These are phyloP conservation scores for Bombus affinis DNA, from an alignment of 1,140 invertebrate species.

Conservation along the genomic window DNA sequence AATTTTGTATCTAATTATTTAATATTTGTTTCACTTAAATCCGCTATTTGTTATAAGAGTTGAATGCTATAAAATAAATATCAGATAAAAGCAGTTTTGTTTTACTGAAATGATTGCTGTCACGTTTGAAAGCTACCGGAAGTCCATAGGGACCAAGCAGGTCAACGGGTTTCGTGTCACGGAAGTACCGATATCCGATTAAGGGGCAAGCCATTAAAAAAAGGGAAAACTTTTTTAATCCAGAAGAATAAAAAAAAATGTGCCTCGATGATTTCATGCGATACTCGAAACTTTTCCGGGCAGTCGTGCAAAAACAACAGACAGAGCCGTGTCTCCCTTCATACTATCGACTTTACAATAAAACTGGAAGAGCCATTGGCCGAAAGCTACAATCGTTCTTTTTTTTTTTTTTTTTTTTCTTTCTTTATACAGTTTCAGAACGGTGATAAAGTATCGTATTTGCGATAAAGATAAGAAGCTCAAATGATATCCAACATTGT, in stretches of 20 bases:
- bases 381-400: slow-evolving; percentile 6
- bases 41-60: background rate
- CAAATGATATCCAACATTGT: background rate
- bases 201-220: background rate
- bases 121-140: background rate
- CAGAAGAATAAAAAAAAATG: background rate
- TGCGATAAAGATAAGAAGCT: slow-evolving; percentile 13
- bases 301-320: background rate
- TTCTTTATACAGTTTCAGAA: background rate
- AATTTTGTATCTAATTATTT: background rate
- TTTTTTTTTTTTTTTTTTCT: background rate
- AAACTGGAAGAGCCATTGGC: slow-evolving; percentile 27
- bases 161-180: slow-evolving; percentile 37
- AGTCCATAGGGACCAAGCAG: background rate
- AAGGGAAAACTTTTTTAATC: background rate
- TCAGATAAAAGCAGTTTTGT: background rate
- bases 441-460: too few species aligned
- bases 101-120: background rate
- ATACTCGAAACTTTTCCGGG: background rate
- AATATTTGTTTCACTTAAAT: background rate
- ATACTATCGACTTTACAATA: slow-evolving; percentile 33
- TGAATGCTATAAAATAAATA: background rate
- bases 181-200: slow-evolving; percentile 10
- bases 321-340: background rate
- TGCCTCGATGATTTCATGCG: slow-evolving; percentile 5